Percentiles rank a stretch among this genome's conserved stretches.
These are phyloP conservation scores for Molanna angustata DNA, from an alignment of 2,888 invertebrate genomes.

Conservation along the genomic window DNA sequence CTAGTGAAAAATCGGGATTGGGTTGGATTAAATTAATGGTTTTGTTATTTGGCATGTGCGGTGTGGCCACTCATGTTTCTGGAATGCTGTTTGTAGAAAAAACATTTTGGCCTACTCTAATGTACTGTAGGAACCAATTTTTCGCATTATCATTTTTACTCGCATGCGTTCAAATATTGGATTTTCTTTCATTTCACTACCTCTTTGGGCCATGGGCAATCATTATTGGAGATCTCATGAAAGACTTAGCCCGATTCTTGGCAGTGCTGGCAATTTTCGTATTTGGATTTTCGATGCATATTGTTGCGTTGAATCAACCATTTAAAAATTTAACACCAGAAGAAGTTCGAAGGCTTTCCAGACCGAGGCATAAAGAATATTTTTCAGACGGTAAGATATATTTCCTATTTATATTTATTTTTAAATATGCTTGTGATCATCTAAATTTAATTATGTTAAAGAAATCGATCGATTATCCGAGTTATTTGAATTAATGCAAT, in stretches of 20 bases:
- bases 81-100: conserved; percentile 68
- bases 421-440: background rate
- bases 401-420: conserved; percentile 11
- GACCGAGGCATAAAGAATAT: conserved; percentile 51
- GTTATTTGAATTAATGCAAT: no score
- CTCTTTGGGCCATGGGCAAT: conserved; percentile 99
- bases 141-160: conserved; percentile 93
- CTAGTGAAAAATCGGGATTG: conserved; percentile 94
- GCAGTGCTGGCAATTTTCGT: conserved; percentile 98
- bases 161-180: conserved; percentile 96
- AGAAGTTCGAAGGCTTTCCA: conserved; percentile 59
- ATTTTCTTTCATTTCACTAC: conserved; percentile 98
- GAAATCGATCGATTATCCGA: no score
- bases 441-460: no score
- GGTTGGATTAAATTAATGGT: conserved; percentile 92
- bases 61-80: conserved; percentile 84
- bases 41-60: conserved; percentile 83
- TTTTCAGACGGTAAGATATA: conserved; percentile 72
- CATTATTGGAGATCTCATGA: conserved; percentile 94
- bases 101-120: conserved; percentile 77
- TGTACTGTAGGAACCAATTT: conserved; percentile 96
- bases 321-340: conserved; percentile 68
- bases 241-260: conserved; percentile 93
- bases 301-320: conserved; percentile 94
- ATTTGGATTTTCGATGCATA: conserved; percentile 96